These are phyloP conservation scores for Neocloeon triangulifer DNA, from an alignment of 1,140 invertebrate species.

Conservation along the genomic window DNA sequence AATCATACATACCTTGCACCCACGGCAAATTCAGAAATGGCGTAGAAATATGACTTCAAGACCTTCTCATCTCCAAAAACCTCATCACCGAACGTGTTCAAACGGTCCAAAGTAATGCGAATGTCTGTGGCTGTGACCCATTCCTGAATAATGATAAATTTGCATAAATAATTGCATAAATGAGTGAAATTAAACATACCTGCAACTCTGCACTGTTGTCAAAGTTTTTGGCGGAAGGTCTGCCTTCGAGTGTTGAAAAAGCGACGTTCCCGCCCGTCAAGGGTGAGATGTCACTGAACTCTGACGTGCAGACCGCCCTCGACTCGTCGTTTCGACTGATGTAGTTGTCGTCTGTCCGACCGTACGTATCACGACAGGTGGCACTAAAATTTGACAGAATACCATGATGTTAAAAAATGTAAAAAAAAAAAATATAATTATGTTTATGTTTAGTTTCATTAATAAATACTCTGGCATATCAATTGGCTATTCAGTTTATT, in stretches of 20 bases:
- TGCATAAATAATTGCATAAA: background rate
- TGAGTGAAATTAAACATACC: slow-evolving; percentile 22
- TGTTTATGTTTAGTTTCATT: too few species aligned
- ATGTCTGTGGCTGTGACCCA: slow-evolving; percentile 96
- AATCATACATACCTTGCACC: slow-evolving; percentile 46
- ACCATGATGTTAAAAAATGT: too few species aligned
- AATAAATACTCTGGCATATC: too few species aligned
- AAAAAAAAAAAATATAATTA: too few species aligned
- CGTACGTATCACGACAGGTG: slow-evolving; percentile 75
- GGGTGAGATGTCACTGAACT: slow-evolving; percentile 94
- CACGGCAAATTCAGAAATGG: slow-evolving; percentile 86
- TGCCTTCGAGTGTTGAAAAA: slow-evolving; percentile 85
- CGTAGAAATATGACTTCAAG: slow-evolving; percentile 91
- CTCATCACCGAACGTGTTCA: slow-evolving; percentile 98
- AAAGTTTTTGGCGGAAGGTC: slow-evolving; percentile 78
- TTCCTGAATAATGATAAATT: slow-evolving; percentile 35
- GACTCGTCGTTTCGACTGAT: slow-evolving; percentile 54
- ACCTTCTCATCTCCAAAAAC: slow-evolving; percentile 84
- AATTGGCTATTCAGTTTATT: too few species aligned
- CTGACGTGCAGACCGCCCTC: slow-evolving; percentile 77
- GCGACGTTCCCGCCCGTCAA: slow-evolving; percentile 85
- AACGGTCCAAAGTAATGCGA: slow-evolving; percentile 63
- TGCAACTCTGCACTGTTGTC: slow-evolving; percentile 74
- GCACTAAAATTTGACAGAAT: too few species aligned
- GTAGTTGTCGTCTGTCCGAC: slow-evolving; percentile 46